Evolutionary conservation across 2,113 vertebrate genomes (phyloP).

Genomic region (Orientallactaga bullata): DNA sequence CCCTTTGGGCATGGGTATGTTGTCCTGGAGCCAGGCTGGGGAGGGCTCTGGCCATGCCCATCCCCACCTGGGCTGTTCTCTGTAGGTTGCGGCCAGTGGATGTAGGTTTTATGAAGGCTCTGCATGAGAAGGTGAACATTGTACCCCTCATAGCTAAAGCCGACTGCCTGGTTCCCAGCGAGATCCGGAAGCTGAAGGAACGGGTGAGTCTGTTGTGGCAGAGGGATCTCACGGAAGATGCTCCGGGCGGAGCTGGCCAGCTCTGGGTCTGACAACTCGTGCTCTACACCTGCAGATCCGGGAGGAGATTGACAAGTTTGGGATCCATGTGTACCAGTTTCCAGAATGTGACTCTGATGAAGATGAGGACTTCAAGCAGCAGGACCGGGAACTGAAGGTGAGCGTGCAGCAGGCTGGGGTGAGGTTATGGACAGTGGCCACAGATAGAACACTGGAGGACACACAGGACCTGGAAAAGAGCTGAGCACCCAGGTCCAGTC

Average conservation of each 20-base stretch:
- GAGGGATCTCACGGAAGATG: background rate
- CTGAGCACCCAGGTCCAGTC: background rate
- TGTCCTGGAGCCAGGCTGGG: accelerated
- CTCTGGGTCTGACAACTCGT: background rate
- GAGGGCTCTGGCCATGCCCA: background rate
- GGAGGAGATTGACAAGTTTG: constrained; percentile 97
- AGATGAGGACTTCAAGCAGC: constrained; percentile 97
- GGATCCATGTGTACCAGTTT: constrained; percentile 98
- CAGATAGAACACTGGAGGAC: background rate
- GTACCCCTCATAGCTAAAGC: constrained; percentile 98
- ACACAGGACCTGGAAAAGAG: background rate
- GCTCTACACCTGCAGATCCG: constrained; percentile 87
- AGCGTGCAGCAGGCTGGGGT: background rate
- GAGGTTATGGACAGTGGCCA: background rate
- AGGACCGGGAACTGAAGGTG: constrained; percentile 97
- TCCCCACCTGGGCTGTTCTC: background rate
- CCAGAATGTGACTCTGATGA: constrained; percentile 97
- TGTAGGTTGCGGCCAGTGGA: constrained; percentile 96
- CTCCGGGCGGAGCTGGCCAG: too few relatives aligned
- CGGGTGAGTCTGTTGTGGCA: constrained; percentile 88
- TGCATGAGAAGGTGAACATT: constrained; percentile 99
- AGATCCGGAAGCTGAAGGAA: constrained; percentile 98
- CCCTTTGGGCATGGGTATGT: constrained; percentile 96
- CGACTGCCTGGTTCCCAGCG: constrained; percentile 95
- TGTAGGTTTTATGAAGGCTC: constrained; percentile 98